Percentiles rank a stretch among this genome's conserved stretches.
phyloP scores from a whole-genome alignment of 2,113 vertebrate genomes.

The Hippotragus niger region DNA sequence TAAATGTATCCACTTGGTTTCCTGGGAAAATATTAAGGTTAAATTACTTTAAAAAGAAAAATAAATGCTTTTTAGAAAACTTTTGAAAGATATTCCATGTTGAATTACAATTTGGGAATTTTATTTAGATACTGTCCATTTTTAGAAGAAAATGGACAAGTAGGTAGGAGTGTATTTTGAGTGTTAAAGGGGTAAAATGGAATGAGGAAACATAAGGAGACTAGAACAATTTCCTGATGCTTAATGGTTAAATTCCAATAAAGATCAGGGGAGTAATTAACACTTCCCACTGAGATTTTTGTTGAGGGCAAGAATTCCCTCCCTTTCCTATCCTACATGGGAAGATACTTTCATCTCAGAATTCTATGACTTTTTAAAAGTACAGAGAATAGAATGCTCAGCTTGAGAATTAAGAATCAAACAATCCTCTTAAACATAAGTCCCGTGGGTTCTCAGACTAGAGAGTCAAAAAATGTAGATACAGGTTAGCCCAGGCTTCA shows the following conservation, averaged over 20 bases:
- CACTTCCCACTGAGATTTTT: neutral
- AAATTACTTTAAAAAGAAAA: conserved; percentile 9
- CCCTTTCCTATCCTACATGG: neutral
- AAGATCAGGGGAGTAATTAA: neutral
- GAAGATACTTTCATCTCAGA: neutral
- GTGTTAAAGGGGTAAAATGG: neutral
- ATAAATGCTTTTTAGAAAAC: neutral
- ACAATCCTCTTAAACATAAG: neutral
- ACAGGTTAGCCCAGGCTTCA: neutral
- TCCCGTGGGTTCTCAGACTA: neutral
- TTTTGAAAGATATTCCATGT: neutral
- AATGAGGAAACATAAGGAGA: neutral
- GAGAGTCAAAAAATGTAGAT: neutral
- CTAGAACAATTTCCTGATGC: neutral
- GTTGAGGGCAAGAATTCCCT: neutral
- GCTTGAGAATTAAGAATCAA: conserved; percentile 6
- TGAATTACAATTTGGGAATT: neutral
- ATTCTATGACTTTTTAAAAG: neutral
- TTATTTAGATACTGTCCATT: neutral
- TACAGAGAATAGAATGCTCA: neutral
- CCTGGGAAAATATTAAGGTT: neutral
- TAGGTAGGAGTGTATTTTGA: neutral
- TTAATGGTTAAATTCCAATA: neutral
- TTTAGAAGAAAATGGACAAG: neutral
- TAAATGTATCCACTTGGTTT: neutral